Base-by-base conservation (phyloP, 1,140 invertebrate species). In the Sminthurides bifidus region DNA sequence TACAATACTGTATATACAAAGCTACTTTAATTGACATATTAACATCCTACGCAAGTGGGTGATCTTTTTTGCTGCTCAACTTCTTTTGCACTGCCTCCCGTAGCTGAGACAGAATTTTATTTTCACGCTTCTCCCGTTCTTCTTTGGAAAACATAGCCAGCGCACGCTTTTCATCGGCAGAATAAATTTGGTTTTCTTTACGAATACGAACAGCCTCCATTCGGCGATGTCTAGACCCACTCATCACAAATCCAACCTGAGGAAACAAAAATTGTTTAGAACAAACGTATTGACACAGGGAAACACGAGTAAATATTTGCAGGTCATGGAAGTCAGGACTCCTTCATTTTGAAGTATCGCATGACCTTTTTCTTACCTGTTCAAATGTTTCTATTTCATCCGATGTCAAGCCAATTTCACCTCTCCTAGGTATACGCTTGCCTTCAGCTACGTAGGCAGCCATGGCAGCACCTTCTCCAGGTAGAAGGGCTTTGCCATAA, bases 181-280 rank as follows among this genome's bases (percentile, higher is more conserved):
- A 95, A 76, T 98, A 97, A 71, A 99, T 94, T 75, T 98, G 92
- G 76, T 98, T 98, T 75, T 99, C 96, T 70, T 99, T 99, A 63
- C 96, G 80, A 48, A 99, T 84, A 75, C 96, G 88, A 1, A 98
- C 95, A 66, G 96, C 96, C 74, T 99, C 96, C 96, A 99, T 99
- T 57, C 94, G 81, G 12, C 96, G 85, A 79, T 99, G 95, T 67
- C 95, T 84, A 67, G 49, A 74, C 23, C 95, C 95, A 71, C 91
- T 95, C 95, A 99, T 99, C 0, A 98, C 94, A 67, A 87, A 90
- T 15, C 63, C 63, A 44, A 64, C 63, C 62, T 64, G 38, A 14
- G 43, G 14, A 59, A 44, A 50, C 17, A 48, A 27, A 27, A 48
- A 57, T 27, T n/a, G n/a, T n/a, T n/a, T n/a, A n/a, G n/a, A n/a